Conservation (phyloP, 2,888 invertebrate species). For the Tenthredo mesomela region DNA sequence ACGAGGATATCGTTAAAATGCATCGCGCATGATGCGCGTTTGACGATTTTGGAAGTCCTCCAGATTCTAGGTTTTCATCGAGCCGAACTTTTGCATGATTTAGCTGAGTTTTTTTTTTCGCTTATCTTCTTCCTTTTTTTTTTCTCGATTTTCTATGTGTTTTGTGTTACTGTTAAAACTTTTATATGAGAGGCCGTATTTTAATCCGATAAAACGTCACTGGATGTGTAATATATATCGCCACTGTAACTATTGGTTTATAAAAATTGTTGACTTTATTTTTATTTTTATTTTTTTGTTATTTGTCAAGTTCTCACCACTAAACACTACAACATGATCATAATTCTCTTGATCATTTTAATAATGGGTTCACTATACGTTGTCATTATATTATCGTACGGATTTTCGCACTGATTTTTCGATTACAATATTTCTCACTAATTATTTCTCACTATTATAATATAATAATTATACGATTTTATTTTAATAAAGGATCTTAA, state of each 20-base stretch:
- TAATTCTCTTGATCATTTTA: slow-evolving; percentile 21
- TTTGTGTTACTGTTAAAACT: background rate
- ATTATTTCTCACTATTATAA: slow-evolving; percentile 47
- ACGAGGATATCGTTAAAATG: background rate
- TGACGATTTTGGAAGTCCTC: background rate
- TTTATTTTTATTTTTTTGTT: no score
- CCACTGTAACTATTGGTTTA: slow-evolving; percentile 42
- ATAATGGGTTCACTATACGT: slow-evolving; percentile 13
- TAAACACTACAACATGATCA: slow-evolving; percentile 18
- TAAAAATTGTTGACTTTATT: slow-evolving; percentile 34
- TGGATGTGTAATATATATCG: background rate
- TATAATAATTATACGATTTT: slow-evolving; percentile 26
- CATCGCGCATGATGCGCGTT: slow-evolving; percentile 21
- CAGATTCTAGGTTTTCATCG: background rate
- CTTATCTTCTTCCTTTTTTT: slow-evolving; percentile 33
- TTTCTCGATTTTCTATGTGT: background rate
- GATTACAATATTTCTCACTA: slow-evolving; percentile 23
- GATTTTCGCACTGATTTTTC: background rate
- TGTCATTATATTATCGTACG: background rate
- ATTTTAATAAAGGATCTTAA: slow-evolving; percentile 50
- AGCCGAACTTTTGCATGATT: background rate
- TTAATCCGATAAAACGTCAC: background rate
- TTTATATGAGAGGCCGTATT: background rate
- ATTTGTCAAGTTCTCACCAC: background rate
- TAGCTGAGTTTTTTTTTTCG: slow-evolving; percentile 10